Percentiles rank a stretch among this genome's conserved stretches.
These are phyloP conservation scores for Hassar affinis DNA, from an alignment of 2,113 vertebrate species.

Conservation along the genomic window DNA sequence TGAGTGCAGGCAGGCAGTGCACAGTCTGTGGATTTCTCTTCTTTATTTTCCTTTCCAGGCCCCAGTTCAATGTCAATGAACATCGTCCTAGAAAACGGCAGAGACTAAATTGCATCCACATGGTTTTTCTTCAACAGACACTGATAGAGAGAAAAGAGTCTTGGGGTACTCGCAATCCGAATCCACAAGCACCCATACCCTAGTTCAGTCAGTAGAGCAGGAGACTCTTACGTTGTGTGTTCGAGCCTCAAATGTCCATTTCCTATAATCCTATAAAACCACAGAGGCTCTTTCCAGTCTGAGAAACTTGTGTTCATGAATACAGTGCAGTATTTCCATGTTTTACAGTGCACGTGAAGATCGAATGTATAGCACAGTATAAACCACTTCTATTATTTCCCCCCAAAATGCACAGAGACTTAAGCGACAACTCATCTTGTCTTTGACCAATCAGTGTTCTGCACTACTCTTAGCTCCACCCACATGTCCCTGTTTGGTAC, in stretches of 20 bases:
- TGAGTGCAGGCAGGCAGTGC: not conserved
- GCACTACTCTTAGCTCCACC: not conserved
- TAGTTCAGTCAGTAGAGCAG: not conserved
- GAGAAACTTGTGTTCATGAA: not conserved
- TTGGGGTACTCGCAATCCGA: slow-evolving; percentile 10
- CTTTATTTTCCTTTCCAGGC: slow-evolving; percentile 24
- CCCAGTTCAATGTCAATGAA: slow-evolving; percentile 30
- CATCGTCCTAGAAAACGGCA: slow-evolving; percentile 28
- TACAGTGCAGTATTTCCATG: not conserved
- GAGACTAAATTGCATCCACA: not conserved
- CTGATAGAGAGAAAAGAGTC: not conserved
- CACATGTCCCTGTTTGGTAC: not conserved
- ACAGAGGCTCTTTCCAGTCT: too few species aligned
- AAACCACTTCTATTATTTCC: not conserved
- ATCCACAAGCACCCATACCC: not conserved
- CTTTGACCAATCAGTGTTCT: not conserved
- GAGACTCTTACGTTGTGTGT: not conserved
- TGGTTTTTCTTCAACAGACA: not conserved
- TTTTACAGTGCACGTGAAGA: not conserved
- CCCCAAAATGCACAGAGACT: not conserved
- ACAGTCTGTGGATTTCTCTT: not conserved
- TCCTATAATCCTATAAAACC: not conserved
- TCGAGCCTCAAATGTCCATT: not conserved
- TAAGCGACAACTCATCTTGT: not conserved
- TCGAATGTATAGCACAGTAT: not conserved